Base-by-base conservation (phyloP, 1,140 invertebrate species). In the Zaprionus tsacasi region DNA sequence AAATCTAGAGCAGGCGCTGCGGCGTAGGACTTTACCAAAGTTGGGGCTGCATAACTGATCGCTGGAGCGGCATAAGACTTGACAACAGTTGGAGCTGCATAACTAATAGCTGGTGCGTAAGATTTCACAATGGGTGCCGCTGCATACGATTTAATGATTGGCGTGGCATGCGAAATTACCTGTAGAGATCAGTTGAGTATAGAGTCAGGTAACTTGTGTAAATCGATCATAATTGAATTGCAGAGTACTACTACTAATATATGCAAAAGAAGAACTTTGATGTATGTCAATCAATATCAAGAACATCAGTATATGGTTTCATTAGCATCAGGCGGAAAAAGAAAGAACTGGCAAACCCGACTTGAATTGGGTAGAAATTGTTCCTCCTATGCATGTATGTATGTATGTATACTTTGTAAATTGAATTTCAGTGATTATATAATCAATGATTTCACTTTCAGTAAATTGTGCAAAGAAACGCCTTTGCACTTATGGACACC, bases 51-150 rank as follows among this genome's bases (percentile, higher is more conserved):
- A 45, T 77, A 77, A 25, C 74, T 71, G n/a, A 77, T 77, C 6
- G 70, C 75, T 57, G 77, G 77, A 21, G 87, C 87, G 2, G 86
- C 76, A 65, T 85, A 83, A 6, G 81, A 83, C 27, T 85, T 88
- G 8, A 81, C 73, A 12, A 85, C 45, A 21, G 78, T 27, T n/a
- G 88, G 89, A 7, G 88, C 88, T 6, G 88, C 82, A 55, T 88
- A 91, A 59, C 87, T 86, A 10, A 86, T 78, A 21, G 78, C 78
- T 1, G 85, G 81, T 25, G 85, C 79, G 52, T 82, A 85, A 0
- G 78, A 78, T 54, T 83, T 78, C 21, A 79, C 75, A 52, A 81
- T 78, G 36, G 76, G 73, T 2, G 82, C 70, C 0, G 82, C 82
- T 10, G 69, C 69, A 4, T 72, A 79, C 1, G 76, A 79, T 11